These are phyloP conservation scores for Melanotaenia trifasciata DNA, from an alignment of 2,797 vertebrate species.

Conservation along the genomic window DNA sequence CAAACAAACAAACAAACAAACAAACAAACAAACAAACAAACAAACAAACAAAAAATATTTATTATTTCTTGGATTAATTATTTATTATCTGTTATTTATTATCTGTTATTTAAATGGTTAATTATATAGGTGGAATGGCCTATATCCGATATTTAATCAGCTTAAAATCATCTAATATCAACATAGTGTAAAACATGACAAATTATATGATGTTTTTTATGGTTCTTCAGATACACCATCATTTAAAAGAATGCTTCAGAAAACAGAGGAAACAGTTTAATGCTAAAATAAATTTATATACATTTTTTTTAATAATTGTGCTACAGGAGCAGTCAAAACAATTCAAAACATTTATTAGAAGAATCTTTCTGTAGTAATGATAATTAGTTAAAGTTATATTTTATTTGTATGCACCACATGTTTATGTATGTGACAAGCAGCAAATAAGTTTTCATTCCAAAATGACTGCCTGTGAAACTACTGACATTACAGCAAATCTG, in stretches of 20 bases:
- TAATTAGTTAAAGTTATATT: neutral
- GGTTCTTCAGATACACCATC: neutral
- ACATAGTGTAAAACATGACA: no score
- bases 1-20: no score
- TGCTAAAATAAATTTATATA: neutral
- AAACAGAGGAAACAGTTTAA: neutral
- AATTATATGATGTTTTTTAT: slow-evolving; percentile 9
- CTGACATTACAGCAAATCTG: neutral
- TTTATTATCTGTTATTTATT: no score
- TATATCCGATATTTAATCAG: no score
- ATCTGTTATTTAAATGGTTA: no score
- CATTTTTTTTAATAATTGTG: neutral
- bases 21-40: neutral
- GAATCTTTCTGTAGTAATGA: neutral
- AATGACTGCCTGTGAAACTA: neutral
- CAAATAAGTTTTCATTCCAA: neutral
- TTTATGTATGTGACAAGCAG: neutral
- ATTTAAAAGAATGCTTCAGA: neutral
- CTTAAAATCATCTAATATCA: no score
- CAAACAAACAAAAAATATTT: no score
- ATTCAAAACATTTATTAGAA: neutral
- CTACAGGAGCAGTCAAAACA: neutral
- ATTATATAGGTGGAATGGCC: no score
- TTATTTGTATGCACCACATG: neutral
- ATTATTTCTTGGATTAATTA: no score